phyloP scores from a whole-genome alignment of 2,113 vertebrate genomes.

The Indri indri region DNA sequence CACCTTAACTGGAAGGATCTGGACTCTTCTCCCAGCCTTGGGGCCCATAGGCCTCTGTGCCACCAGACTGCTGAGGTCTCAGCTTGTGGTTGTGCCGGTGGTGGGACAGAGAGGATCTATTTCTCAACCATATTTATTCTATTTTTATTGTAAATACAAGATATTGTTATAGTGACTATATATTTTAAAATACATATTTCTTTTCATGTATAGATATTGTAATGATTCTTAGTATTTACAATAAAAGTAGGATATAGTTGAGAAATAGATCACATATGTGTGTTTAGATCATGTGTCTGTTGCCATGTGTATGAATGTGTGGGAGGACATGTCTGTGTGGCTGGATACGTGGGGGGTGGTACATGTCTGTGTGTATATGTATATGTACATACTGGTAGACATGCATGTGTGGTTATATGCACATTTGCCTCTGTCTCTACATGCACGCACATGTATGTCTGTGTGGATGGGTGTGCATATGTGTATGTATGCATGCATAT shows the following conservation, averaged over 20 bases:
- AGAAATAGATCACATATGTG: background rate
- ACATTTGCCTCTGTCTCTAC: background rate
- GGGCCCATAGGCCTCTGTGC: background rate
- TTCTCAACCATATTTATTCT: background rate
- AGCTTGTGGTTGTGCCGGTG: background rate
- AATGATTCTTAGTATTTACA: background rate
- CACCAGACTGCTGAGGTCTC: background rate
- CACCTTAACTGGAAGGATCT: background rate
- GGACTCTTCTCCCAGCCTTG: background rate
- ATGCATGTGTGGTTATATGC: background rate
- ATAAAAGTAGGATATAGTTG: background rate
- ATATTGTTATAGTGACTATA: background rate
- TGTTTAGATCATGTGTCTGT: background rate
- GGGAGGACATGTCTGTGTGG: background rate
- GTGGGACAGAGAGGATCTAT: background rate
- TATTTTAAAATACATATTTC: background rate
- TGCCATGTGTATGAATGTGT: background rate
- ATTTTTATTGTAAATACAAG: background rate
- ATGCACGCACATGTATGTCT: background rate
- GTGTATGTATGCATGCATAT: accelerated
- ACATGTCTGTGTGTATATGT: background rate
- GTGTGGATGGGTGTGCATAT: no score
- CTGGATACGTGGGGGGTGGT: background rate
- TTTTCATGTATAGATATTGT: background rate
- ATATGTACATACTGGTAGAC: accelerated